Evolutionary conservation across 1,140 invertebrate species (phyloP).

Genomic region (Dryas iulia): DNA sequence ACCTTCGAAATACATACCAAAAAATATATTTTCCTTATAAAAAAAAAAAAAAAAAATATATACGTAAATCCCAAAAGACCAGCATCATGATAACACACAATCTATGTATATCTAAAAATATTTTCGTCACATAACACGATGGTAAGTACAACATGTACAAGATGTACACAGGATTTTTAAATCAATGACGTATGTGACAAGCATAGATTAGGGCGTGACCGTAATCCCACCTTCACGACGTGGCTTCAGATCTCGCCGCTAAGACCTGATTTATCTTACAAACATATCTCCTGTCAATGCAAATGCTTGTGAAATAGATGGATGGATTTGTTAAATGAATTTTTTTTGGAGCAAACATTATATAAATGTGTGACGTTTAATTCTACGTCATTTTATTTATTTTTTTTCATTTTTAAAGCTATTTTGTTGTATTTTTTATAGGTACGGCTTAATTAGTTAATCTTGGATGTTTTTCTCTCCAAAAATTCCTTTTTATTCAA

Average conservation of each 20-base stretch:
- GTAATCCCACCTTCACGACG: neutral
- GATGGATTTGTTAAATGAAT: neutral
- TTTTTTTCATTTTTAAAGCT: neutral
- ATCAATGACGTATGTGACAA: neutral
- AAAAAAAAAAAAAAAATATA: too few species aligned
- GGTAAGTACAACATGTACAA: neutral
- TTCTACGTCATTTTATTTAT: neutral
- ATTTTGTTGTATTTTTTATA: too few species aligned
- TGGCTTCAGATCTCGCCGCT: neutral
- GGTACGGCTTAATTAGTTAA: too few species aligned
- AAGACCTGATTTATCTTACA: conserved; percentile 1
- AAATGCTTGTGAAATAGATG: neutral
- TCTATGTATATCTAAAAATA: neutral
- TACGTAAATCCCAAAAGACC: neutral
- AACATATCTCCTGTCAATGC: neutral
- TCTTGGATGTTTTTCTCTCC: too few species aligned
- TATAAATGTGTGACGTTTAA: neutral
- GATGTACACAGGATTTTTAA: neutral
- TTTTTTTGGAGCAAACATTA: neutral
- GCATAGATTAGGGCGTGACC: neutral
- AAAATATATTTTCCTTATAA: too few species aligned
- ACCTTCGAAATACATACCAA: too few species aligned
- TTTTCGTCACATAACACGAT: neutral
- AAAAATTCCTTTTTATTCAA: too few species aligned
- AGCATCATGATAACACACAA: neutral